Evolutionary conservation across 2,797 vertebrate species (phyloP).

Genomic region (Oreortyx pictus): DNA sequence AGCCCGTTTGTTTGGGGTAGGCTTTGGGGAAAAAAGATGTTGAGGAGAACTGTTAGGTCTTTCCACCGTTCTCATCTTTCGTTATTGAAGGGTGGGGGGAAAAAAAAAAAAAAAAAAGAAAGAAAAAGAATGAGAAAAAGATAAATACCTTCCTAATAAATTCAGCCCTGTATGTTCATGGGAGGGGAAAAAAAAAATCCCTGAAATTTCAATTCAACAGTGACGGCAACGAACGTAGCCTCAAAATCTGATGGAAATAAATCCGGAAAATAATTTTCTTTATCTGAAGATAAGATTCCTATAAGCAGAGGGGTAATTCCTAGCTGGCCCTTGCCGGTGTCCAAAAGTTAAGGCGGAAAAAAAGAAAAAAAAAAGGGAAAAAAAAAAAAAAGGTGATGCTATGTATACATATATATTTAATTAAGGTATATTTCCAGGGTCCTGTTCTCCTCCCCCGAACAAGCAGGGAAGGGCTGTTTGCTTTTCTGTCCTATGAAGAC

Average conservation of each 20-base stretch:
- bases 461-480: neutral
- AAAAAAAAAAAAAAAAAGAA: neutral
- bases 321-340: neutral
- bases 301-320: neutral
- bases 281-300: fast-evolving
- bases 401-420: neutral
- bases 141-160: neutral
- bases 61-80: no score
- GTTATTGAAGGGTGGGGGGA: neutral
- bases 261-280: fast-evolving
- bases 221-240: fast-evolving
- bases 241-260: neutral
- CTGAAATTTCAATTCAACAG: neutral
- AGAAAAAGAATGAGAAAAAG: neutral
- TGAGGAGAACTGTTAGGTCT: neutral
- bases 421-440: neutral
- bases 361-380: no score
- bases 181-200: neutral
- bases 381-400: neutral
- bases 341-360: neutral
- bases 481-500: neutral
- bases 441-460: neutral
- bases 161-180: neutral
- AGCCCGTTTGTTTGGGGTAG: neutral
- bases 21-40: neutral